Percentiles rank a stretch among this genome's conserved stretches.
Conservation (phyloP, 2,888 invertebrate species). For the Proisotoma minuta region DNA sequence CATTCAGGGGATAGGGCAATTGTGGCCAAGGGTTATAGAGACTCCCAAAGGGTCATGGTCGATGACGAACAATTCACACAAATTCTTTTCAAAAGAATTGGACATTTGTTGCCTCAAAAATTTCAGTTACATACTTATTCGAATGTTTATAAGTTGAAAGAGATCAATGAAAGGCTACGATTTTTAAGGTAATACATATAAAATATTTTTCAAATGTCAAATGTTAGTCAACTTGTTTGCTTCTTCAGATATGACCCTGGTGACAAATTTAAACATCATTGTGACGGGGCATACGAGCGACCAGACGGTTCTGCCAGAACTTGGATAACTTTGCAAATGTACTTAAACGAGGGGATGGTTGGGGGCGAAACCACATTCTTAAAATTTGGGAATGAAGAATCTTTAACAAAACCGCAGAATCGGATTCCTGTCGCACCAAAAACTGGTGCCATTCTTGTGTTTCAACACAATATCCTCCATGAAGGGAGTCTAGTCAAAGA, state of each 20-base stretch:
- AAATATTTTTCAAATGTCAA: too few species aligned
- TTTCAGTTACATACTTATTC: conserved; percentile 9
- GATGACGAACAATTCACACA: conserved; percentile 26
- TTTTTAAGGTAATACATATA: too few species aligned
- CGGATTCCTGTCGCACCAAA: conserved; percentile 23
- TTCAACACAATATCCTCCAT: conserved; percentile 32
- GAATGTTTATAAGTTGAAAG: conserved; percentile 9
- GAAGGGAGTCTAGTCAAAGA: conserved; percentile 32
- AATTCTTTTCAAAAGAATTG: conserved; percentile 23
- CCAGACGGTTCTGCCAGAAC: conserved; percentile 18
- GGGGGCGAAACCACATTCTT: conserved; percentile 36
- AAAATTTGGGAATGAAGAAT: neutral
- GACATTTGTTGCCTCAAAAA: conserved; percentile 8
- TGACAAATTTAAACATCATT: conserved; percentile 26
- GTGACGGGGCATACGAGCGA: conserved; percentile 20
- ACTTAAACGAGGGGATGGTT: conserved; percentile 24
- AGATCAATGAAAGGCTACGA: conserved; percentile 30
- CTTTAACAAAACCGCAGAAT: neutral
- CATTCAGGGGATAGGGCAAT: conserved; percentile 5
- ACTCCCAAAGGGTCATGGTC: conserved; percentile 25
- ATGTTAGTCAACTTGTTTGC: too few species aligned
- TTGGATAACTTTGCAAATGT: conserved; percentile 31
- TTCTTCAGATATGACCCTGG: conserved; percentile 17
- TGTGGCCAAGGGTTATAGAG: conserved; percentile 19
- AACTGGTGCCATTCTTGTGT: conserved; percentile 33